A percentile compares a stretch with the other conserved stretches of the same genome.
Conservation (phyloP, 2,113 vertebrate species). For the Fulmarus glacialis region DNA sequence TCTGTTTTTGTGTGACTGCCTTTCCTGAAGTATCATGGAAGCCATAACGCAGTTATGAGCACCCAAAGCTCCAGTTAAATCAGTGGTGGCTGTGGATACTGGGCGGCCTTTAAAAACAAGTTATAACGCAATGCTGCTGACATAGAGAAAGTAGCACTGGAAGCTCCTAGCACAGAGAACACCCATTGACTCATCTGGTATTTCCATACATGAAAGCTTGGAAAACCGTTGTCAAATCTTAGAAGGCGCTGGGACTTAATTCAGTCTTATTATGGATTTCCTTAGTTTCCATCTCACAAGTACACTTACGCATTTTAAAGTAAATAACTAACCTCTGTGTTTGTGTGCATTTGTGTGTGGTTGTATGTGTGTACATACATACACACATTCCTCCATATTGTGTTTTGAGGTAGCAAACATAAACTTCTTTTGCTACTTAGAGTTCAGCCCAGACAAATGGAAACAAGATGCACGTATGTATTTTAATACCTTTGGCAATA, state of each 20-base stretch:
- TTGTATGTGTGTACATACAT: not conserved
- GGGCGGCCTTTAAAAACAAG: not conserved
- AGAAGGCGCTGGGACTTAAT: not conserved
- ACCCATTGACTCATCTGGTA: conserved; percentile 26
- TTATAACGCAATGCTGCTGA: not conserved
- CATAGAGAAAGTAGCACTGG: not conserved
- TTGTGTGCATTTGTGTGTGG: not conserved
- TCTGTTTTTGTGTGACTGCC: not conserved
- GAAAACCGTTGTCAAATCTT: conserved; percentile 5
- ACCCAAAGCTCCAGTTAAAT: conserved; percentile 7
- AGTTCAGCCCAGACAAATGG: not conserved
- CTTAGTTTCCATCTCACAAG: not conserved
- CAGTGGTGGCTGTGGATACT: not conserved
- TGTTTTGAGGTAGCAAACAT: not conserved
- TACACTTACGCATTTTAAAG: not conserved
- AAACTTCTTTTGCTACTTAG: not conserved
- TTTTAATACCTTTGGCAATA: not conserved
- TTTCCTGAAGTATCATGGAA: conserved; percentile 16
- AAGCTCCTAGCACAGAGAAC: not conserved
- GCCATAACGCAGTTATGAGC: not conserved
- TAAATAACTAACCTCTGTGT: not conserved
- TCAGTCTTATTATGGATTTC: not conserved
- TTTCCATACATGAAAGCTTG: conserved; percentile 31
- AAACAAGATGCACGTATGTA: not conserved
- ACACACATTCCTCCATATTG: not conserved